Percentiles rank a stretch among this genome's conserved stretches.
Conservation (phyloP, 37 sponge, comb jelly and placozoan species). For the Hormiphora californensis region DNA sequence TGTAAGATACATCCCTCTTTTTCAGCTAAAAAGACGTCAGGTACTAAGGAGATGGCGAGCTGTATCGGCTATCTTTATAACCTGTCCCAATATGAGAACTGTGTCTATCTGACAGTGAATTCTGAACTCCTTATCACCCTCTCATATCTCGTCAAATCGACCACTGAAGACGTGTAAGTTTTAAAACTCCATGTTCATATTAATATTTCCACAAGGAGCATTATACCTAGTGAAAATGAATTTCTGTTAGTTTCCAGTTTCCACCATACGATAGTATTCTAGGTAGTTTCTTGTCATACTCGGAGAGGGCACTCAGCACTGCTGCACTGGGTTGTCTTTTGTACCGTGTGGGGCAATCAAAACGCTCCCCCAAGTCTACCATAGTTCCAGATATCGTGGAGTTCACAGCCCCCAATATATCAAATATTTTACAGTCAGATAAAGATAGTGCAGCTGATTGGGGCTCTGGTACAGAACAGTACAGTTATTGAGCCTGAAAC, state of each 20-base stretch:
- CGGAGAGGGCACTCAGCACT: no score
- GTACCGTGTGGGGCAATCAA: no score
- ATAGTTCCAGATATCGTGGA: no score
- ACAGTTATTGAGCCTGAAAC: slow-evolving; percentile 43
- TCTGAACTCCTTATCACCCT: slow-evolving; percentile 35
- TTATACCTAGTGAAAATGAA: no score
- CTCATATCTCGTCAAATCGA: neutral
- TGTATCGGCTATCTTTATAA: slow-evolving; percentile 33
- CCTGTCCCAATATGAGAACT: slow-evolving; percentile 9
- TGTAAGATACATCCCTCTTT: neutral
- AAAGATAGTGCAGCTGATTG: slow-evolving; percentile 1
- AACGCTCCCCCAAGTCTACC: no score
- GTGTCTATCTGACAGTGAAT: slow-evolving; percentile 46
- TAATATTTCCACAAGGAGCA: no score
- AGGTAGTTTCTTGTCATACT: no score
- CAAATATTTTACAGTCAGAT: slow-evolving; percentile 5
- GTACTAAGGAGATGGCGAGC: neutral
- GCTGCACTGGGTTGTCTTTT: no score
- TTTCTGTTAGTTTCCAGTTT: no score
- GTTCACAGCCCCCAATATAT: neutral
- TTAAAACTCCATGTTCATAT: no score
- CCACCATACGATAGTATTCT: no score
- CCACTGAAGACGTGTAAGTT: slow-evolving; percentile 25
- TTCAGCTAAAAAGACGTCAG: neutral
- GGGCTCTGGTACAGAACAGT: slow-evolving; percentile 39